These are phyloP conservation scores for Varanus komodoensis DNA, from an alignment of 2,113 vertebrate genomes.

Conservation along the genomic window DNA sequence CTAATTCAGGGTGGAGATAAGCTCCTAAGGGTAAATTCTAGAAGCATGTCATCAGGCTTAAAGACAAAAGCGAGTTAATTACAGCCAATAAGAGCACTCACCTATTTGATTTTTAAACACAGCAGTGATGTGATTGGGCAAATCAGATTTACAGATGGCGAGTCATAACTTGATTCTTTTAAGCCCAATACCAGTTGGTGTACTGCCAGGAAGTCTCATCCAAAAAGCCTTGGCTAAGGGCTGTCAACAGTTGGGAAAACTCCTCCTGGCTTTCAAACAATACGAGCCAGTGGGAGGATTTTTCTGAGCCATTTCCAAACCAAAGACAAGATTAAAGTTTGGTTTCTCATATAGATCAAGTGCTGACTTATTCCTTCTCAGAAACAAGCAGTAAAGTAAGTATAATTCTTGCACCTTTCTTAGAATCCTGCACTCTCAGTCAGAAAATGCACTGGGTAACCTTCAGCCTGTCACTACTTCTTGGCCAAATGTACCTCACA, in stretches of 20 bases:
- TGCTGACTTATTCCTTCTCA: slow-evolving; percentile 45
- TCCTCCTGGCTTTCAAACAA: slow-evolving; percentile 51
- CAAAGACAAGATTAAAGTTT: background rate
- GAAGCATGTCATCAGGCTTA: slow-evolving; percentile 60
- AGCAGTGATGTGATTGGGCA: slow-evolving; percentile 33
- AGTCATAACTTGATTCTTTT: slow-evolving; percentile 37
- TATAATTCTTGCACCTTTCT: background rate
- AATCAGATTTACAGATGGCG: slow-evolving; percentile 17
- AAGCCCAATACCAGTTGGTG: slow-evolving; percentile 1
- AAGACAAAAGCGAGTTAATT: slow-evolving; percentile 68
- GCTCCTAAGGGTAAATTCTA: slow-evolving; percentile 67
- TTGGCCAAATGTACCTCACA: background rate
- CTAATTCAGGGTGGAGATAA: slow-evolving; percentile 67
- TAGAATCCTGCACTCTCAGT: background rate
- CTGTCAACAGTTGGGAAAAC: slow-evolving; percentile 43
- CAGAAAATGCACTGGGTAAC: background rate
- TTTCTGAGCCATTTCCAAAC: slow-evolving; percentile 52
- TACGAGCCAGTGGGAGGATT: slow-evolving; percentile 35
- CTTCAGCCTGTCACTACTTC: background rate
- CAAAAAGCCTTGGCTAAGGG: slow-evolving; percentile 25
- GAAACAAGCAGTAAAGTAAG: slow-evolving; percentile 26
- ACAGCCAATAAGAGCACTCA: background rate
- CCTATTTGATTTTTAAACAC: slow-evolving; percentile 57
- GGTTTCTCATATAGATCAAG: slow-evolving; percentile 49
- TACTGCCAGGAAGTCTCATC: slow-evolving; percentile 33